Percentiles rank a stretch among this genome's conserved stretches.
Evolutionary conservation across 2,797 vertebrate genomes (phyloP).

Genomic region (Halcyon chelicuti): DNA sequence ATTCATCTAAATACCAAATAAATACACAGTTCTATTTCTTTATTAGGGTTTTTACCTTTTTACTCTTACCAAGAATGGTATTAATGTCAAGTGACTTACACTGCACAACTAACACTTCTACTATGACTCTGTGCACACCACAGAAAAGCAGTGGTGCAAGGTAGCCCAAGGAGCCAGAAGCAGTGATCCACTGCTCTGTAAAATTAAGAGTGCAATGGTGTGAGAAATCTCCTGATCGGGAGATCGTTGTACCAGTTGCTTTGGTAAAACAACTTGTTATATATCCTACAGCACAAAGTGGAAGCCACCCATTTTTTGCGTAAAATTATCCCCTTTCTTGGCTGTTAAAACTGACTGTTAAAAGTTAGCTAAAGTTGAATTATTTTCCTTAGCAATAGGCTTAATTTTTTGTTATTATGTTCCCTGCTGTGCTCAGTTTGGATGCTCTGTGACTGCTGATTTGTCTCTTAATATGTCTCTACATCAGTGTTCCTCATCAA

Average conservation of each 20-base stretch:
- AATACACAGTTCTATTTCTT: not conserved
- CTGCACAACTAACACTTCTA: not conserved
- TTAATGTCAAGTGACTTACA: not conserved
- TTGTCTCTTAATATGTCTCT: not conserved
- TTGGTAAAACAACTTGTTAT: not conserved
- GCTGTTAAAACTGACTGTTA: not conserved
- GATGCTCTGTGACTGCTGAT: not conserved
- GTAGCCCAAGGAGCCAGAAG: not conserved
- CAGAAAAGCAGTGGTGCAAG: not conserved
- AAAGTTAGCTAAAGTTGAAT: not conserved
- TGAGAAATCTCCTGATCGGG: not conserved
- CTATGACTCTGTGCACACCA: not conserved
- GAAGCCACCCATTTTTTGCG: not conserved
- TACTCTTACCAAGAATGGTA: not conserved
- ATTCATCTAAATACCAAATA: not conserved
- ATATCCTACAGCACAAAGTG: not conserved
- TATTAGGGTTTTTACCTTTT: not conserved
- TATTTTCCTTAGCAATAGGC: constrained; percentile 7
- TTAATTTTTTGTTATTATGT: not conserved
- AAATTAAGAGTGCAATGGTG: constrained; percentile 22
- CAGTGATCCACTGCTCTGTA: not conserved
- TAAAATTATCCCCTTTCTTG: not conserved
- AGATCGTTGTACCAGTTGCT: not conserved
- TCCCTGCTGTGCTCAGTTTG: not conserved
- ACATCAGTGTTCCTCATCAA: not conserved